phyloP scores from a whole-genome alignment of 2,113 vertebrate genomes.

The Setophaga petechia region DNA sequence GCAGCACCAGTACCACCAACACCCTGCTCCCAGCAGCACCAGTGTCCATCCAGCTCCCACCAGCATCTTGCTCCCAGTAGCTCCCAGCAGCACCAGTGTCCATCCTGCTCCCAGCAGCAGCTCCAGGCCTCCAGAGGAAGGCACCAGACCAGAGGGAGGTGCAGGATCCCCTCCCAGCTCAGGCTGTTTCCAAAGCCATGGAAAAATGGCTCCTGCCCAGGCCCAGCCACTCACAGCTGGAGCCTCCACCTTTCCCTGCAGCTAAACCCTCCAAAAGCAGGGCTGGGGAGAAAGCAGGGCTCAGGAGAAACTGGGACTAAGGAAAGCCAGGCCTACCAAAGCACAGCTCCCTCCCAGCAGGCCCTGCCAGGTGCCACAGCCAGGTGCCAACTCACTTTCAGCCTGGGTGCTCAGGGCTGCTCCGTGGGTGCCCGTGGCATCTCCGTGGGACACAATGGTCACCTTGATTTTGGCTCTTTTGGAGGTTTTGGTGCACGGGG shows the following conservation, averaged over 20 bases:
- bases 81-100: background rate
- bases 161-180: background rate
- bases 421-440: constrained; percentile 70
- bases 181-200: rapidly evolving
- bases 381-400: constrained; percentile 80
- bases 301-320: too few relatives aligned
- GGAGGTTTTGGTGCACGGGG: constrained; percentile 80
- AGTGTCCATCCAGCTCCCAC: background rate
- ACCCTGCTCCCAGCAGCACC: background rate
- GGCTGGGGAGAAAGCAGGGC: too few relatives aligned
- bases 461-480: constrained; percentile 98
- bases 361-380: background rate
- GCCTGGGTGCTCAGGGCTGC: constrained; percentile 64
- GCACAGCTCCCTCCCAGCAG: background rate
- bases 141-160: background rate
- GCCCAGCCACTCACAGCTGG: background rate
- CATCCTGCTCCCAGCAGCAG: background rate
- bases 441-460: constrained; percentile 91
- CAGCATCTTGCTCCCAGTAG: background rate
- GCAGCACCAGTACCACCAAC: rapidly evolving
- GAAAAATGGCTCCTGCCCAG: background rate
- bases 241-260: background rate
- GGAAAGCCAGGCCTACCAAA: background rate
- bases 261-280: background rate
- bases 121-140: background rate